Base-by-base conservation (phyloP, 2,888 invertebrate species). In the Cephus pygmeus region DNA sequence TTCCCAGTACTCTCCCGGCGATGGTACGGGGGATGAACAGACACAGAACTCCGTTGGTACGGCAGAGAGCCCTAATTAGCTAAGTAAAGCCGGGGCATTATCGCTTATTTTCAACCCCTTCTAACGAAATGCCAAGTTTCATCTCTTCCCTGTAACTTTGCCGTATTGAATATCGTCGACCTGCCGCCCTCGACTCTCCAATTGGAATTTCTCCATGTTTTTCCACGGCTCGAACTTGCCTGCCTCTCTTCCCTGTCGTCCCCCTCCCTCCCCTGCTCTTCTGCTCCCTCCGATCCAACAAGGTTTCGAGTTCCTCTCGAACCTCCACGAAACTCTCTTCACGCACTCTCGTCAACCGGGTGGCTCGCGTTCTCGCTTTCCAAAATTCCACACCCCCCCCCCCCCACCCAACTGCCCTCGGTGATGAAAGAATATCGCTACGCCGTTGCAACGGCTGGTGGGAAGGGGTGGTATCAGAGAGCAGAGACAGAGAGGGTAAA, bases 51-150 rank as follows among this genome's bases (percentile, higher is more conserved):
- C 83, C 80, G 81, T 82, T 78, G 80, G 79, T 73, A 75, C 76
- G 76, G 77, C 75, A 81, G 79, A 82, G 79, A 82, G 85, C 80
- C 86, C 89, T 91, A 91, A 91, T 91, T 91, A 91, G 91, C 90
- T 91, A 90, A 91, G 91, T 91, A 91, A 91, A 91, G 91, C 90
- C 86, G 84, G 84, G 85, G 90, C 88, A 89, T 91, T 91, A 90
- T 91, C 91, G 89, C 90, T 90, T 90, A 89, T 88, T 90, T 90
- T 87, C 87, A 87, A 88, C 85, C 88, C 88, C 83, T 85, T 86
- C 85, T 80, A 76, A 76, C 69, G 78, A 69, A 78, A 76, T 76
- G 71, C 76, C 78, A 76, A 78, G 76, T 78, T 78, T 78, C 73
- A 15, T 78, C 56, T 78, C 78, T 71, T 31, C 31, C 34, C 69